phyloP scores from a whole-genome alignment of 1,140 invertebrate species.

The Samia ricini region DNA sequence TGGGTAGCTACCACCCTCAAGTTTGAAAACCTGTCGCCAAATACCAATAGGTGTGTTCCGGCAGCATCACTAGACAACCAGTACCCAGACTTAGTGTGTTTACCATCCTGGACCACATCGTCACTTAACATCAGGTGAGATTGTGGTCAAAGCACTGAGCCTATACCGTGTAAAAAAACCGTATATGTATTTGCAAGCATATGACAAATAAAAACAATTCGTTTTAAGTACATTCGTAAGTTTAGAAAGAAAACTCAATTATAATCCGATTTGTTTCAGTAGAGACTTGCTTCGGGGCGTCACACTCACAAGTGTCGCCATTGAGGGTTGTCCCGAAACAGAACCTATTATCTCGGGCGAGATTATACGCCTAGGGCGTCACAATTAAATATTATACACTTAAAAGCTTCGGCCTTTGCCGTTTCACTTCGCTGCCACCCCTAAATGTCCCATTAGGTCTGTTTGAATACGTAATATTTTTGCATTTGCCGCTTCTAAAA shows the following conservation, averaged over 20 bases:
- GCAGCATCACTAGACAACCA: too few species aligned
- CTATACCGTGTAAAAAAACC: too few species aligned
- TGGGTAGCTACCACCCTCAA: too few species aligned
- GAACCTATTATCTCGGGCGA: constrained; percentile 79
- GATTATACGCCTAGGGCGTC: constrained; percentile 78
- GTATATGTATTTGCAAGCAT: too few species aligned
- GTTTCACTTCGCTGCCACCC: constrained; percentile 76
- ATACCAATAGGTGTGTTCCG: too few species aligned
- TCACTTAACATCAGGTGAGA: too few species aligned
- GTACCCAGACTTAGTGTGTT: too few species aligned
- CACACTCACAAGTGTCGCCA: constrained; percentile 72
- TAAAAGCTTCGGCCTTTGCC: constrained; percentile 78
- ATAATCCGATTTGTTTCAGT: constrained; percentile 74
- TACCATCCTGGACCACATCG: too few species aligned
- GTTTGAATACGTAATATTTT: constrained; percentile 78
- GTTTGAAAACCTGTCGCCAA: too few species aligned
- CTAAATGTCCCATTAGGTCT: constrained; percentile 77
- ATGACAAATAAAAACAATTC: not conserved
- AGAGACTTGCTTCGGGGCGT: constrained; percentile 62
- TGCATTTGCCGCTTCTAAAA: constrained; percentile 74
- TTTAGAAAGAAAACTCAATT: constrained; percentile 63
- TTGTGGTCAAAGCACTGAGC: too few species aligned
- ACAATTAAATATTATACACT: constrained; percentile 79
- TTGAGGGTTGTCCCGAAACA: constrained; percentile 74
- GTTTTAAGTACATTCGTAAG: constrained; percentile 49